Evolutionary conservation across 2,888 invertebrate species (phyloP).

Genomic region (Linyphia triangularis): DNA sequence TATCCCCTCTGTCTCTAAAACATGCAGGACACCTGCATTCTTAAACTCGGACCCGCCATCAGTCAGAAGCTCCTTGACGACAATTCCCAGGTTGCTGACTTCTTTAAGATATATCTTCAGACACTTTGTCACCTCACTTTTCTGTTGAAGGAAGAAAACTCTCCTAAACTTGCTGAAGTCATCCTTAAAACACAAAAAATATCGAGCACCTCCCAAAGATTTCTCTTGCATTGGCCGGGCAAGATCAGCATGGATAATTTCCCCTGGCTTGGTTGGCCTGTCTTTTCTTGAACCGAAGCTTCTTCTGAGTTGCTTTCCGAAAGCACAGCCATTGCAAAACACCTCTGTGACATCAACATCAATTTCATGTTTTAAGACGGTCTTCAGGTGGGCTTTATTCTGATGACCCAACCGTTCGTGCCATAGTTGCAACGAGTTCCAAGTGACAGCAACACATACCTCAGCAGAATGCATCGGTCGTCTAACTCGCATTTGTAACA

Average conservation of each 20-base stretch:
- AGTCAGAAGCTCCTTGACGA: conserved; percentile 20
- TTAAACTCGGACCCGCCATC: conserved; percentile 22
- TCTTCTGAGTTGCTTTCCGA: conserved; percentile 18
- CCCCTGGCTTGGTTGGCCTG: neutral
- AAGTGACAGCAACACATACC: neutral
- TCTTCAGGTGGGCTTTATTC: conserved; percentile 2
- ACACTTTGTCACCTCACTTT: conserved; percentile 37
- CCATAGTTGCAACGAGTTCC: neutral
- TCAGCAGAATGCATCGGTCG: neutral
- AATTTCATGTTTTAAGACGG: neutral
- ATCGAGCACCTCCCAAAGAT: conserved; percentile 28
- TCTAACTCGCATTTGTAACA: conserved; percentile 1
- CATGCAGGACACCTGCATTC: neutral
- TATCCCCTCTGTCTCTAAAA: neutral
- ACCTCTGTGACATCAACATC: neutral
- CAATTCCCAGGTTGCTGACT: neutral
- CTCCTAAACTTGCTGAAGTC: conserved; percentile 19
- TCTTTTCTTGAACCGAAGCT: neutral
- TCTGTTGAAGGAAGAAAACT: conserved; percentile 18
- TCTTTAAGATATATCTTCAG: conserved; percentile 33
- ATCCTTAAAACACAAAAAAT: conserved; percentile 54
- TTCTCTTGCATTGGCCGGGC: conserved; percentile 33
- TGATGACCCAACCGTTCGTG: conserved; percentile 38
- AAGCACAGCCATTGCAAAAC: conserved; percentile 2
- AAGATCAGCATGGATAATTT: conserved; percentile 40